phyloP scores from a whole-genome alignment of 2,113 vertebrate genomes.

The Corythoichthys intestinalis region DNA sequence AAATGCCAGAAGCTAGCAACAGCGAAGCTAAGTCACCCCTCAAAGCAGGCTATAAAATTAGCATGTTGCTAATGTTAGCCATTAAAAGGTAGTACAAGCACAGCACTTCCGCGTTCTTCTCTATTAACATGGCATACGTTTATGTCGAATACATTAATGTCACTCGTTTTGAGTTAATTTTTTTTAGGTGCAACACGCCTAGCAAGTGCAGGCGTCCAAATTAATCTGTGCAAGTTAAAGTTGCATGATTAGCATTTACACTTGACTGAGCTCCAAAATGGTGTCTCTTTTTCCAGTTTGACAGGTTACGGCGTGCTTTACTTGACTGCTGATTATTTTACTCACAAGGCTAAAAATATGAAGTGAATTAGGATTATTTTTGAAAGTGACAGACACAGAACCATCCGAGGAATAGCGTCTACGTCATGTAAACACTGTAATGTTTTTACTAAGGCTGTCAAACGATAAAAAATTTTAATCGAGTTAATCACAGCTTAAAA shows the following conservation, averaged over 20 bases:
- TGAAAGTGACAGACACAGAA: too few relatives aligned
- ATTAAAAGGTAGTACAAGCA: conserved; percentile 7
- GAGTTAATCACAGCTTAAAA: too few relatives aligned
- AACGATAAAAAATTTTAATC: too few relatives aligned
- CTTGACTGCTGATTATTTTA: too few relatives aligned
- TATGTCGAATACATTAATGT: background rate
- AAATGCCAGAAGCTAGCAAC: background rate
- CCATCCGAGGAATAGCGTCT: too few relatives aligned
- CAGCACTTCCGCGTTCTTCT: background rate
- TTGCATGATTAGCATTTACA: background rate
- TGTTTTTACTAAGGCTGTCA: too few relatives aligned
- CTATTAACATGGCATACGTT: background rate
- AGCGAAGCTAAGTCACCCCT: conserved; percentile 40
- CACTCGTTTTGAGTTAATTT: background rate
- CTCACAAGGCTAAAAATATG: too few relatives aligned
- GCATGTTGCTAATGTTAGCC: background rate
- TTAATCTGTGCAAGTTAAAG: background rate
- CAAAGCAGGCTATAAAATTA: background rate
- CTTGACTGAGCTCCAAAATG: background rate
- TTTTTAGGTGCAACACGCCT: background rate
- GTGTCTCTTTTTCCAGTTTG: background rate
- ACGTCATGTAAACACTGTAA: too few relatives aligned
- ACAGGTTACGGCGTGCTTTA: background rate
- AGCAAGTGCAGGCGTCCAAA: background rate
- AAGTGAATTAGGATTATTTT: too few relatives aligned